phyloP scores from a whole-genome alignment of 2,888 invertebrate species.

The Cremastinae sp. region DNA sequence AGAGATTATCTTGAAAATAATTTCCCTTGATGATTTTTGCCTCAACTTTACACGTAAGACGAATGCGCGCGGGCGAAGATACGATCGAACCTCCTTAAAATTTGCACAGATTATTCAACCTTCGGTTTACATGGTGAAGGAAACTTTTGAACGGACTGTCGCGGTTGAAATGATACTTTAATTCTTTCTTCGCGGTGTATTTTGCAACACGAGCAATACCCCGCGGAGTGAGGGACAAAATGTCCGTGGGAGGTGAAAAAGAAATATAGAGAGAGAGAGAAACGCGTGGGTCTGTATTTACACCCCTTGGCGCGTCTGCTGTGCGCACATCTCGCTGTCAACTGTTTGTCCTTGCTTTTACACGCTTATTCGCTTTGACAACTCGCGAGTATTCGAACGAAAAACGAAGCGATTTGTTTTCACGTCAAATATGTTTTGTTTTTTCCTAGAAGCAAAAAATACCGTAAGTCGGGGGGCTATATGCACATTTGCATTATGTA shows the following conservation, averaged over 20 bases:
- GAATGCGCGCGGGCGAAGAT: too few relatives aligned
- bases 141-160: too few relatives aligned
- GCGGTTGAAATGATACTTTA: too few relatives aligned
- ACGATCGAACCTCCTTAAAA: too few relatives aligned
- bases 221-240: constrained; percentile 50
- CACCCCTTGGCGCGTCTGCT: constrained; percentile 27
- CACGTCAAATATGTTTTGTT: neutral
- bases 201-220: constrained; percentile 47
- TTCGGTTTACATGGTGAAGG: too few relatives aligned
- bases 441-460: neutral
- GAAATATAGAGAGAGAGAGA: constrained; percentile 40
- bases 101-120: too few relatives aligned
- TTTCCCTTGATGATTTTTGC: too few relatives aligned
- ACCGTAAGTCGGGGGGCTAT: too few relatives aligned
- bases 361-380: constrained; percentile 59
- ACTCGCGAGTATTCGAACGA: neutral
- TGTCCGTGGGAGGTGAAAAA: constrained; percentile 71
- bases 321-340: constrained; percentile 56
- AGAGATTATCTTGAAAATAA: too few relatives aligned
- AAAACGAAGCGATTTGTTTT: neutral
- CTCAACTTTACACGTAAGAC: too few relatives aligned
- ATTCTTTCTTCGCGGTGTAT: constrained; percentile 21
- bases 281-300: constrained; percentile 67
- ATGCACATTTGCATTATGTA: too few relatives aligned
- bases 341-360: constrained; percentile 70